A percentile compares a stretch with the other conserved stretches of the same genome.
Evolutionary conservation across 2,888 invertebrate genomes (phyloP).

Genomic region (Gymnosoma rotundatum): DNA sequence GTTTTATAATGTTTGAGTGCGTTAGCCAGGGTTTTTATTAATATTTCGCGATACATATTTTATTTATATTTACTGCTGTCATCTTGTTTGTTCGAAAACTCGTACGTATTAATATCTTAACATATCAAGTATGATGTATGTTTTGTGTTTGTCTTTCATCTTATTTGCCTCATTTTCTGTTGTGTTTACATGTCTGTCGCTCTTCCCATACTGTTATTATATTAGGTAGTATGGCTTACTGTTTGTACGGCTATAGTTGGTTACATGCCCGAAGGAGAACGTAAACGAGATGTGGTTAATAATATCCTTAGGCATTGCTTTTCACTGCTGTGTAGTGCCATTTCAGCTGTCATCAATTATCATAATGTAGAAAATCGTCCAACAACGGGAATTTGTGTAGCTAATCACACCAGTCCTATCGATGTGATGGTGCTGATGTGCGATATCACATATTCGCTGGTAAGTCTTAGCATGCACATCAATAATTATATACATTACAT

Average conservation of each 20-base stretch:
- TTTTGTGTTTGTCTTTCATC: constrained; percentile 51
- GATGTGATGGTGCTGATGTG: constrained; percentile 98
- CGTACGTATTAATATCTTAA: constrained; percentile 13
- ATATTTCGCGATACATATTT: constrained; percentile 25
- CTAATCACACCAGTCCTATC: constrained; percentile 99
- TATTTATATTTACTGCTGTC: constrained; percentile 12
- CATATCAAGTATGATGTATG: background rate
- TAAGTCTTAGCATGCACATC: constrained; percentile 83
- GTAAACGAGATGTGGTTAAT: constrained; percentile 91
- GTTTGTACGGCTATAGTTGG: constrained; percentile 93
- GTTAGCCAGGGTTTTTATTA: constrained; percentile 1
- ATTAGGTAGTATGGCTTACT: constrained; percentile 93
- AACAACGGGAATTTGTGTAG: constrained; percentile 94
- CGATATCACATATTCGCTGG: constrained; percentile 98
- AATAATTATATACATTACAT: constrained; percentile 17
- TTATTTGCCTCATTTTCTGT: constrained; percentile 65
- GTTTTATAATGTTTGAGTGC: background rate
- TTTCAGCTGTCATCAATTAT: constrained; percentile 94
- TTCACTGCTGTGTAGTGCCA: constrained; percentile 94
- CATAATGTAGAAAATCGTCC: constrained; percentile 94
- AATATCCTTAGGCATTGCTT: constrained; percentile 94
- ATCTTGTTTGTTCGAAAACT: constrained; percentile 39
- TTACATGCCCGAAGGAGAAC: constrained; percentile 88
- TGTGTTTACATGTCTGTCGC: constrained; percentile 55
- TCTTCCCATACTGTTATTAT: constrained; percentile 69